These are phyloP conservation scores for Bradypus variegatus DNA, from an alignment of 2,797 vertebrate genomes.

Conservation along the genomic window DNA sequence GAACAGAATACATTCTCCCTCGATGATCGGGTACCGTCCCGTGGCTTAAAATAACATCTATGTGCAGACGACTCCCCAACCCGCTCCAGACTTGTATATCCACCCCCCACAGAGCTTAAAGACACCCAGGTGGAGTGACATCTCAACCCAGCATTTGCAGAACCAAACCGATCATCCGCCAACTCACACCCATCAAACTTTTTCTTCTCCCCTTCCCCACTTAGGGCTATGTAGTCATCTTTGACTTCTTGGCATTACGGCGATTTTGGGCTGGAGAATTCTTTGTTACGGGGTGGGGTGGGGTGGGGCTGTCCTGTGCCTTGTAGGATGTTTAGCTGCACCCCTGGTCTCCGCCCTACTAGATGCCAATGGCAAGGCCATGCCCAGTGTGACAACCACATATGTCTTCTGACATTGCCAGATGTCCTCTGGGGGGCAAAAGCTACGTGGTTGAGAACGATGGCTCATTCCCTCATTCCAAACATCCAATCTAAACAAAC, in stretches of 20 bases:
- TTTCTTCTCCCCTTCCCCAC: neutral
- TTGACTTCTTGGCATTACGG: neutral
- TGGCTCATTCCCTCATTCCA: neutral
- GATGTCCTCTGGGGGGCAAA: neutral
- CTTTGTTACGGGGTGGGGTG: neutral
- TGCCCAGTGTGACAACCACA: neutral
- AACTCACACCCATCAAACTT: neutral
- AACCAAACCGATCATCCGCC: no score
- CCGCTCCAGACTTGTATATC: neutral
- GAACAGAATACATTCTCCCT: neutral
- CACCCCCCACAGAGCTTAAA: neutral
- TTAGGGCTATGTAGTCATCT: neutral
- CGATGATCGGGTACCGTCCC: fast-evolving
- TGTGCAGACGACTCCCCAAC: neutral
- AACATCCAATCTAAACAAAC: neutral
- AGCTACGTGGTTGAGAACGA: neutral
- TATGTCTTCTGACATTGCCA: neutral
- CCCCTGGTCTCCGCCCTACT: neutral
- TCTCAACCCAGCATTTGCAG: neutral
- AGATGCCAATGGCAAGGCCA: neutral
- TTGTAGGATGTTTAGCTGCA: neutral
- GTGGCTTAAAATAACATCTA: neutral
- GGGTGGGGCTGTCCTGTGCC: neutral
- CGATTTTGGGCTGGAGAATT: neutral
- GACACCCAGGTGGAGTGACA: neutral